Evolutionary conservation across 2,888 invertebrate species (phyloP), one percentile per base, ranked within the genome.

Genomic region (Zygogramma bicolorata): DNA sequence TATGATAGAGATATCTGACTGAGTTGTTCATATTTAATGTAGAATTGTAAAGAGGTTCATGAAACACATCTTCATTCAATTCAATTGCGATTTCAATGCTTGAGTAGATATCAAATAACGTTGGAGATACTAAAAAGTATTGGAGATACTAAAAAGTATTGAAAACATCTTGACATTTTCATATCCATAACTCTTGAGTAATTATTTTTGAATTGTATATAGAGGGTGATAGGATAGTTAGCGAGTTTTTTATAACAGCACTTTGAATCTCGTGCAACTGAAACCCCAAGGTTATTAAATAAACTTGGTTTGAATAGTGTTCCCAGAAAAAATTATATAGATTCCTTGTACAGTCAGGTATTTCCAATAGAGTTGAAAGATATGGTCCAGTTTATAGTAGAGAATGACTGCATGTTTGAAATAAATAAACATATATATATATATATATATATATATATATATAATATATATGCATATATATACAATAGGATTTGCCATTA

Each of bases 401-500:
- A 46, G 70, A 70, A 40, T 34, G 38, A 38, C 22, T 58, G 53
- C 27, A 27, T 53, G 53, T 49, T 53, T 60, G 34, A 59, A 61
- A 65, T 58, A 57, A 40, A 68, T 29, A 10, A 34, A 22, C n/a
- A 20, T 65, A 60, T n/a, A n/a, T n/a, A n/a, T n/a, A n/a, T n/a
- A n/a, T n/a, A n/a, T n/a, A n/a, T n/a, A n/a, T n/a, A n/a, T n/a
- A n/a, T n/a, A n/a, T n/a, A n/a, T n/a, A n/a, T n/a, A n/a, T n/a
- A n/a, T n/a, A n/a, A n/a, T n/a, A n/a, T n/a, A n/a, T n/a, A n/a
- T n/a, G n/a, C n/a, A n/a, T n/a, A n/a, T n/a, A n/a, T n/a, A n/a
- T n/a, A n/a, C n/a, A n/a, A n/a, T n/a, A 68, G 25, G 53, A 60
- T 61, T 60, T 22, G 60, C 61, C 46, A 40, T 67, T 65, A 38